These are phyloP conservation scores for Lutjanus campechanus DNA, from an alignment of 2,797 vertebrate genomes.

Conservation along the genomic window DNA sequence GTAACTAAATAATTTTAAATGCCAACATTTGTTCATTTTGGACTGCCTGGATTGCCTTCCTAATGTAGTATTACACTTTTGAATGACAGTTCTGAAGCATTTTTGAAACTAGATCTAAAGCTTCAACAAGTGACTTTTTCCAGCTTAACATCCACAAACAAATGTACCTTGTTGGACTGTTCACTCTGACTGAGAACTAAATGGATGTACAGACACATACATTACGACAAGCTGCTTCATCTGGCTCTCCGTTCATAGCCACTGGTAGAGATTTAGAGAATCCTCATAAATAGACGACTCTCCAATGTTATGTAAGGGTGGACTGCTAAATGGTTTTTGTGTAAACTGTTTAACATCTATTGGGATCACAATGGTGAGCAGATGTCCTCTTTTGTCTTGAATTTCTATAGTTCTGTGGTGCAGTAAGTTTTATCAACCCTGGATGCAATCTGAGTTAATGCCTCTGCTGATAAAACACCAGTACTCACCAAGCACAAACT, in stretches of 20 bases:
- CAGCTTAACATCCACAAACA: neutral
- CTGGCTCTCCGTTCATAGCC: neutral
- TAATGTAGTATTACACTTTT: no score
- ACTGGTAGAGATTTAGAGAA: neutral
- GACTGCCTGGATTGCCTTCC: no score
- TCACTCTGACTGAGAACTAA: conserved; percentile 16
- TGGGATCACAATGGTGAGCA: conserved; percentile 1
- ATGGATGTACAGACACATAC: neutral
- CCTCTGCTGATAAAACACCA: conserved; percentile 1
- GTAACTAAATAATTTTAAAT: no score
- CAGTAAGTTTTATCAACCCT: neutral
- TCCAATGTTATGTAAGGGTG: neutral
- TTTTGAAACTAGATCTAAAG: neutral
- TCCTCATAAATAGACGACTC: neutral
- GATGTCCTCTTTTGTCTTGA: neutral
- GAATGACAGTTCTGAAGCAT: neutral
- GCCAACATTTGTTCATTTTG: no score
- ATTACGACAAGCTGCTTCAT: neutral
- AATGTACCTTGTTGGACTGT: neutral
- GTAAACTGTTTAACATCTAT: neutral
- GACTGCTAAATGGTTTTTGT: neutral
- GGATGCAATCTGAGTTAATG: neutral
- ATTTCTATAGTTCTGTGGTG: neutral
- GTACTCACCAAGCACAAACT: neutral
- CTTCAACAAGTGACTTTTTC: neutral